Evolutionary conservation across 2,797 vertebrate species (phyloP), one percentile per base, ranked within the genome.

Genomic region (Schizothorax lantsangensis): DNA sequence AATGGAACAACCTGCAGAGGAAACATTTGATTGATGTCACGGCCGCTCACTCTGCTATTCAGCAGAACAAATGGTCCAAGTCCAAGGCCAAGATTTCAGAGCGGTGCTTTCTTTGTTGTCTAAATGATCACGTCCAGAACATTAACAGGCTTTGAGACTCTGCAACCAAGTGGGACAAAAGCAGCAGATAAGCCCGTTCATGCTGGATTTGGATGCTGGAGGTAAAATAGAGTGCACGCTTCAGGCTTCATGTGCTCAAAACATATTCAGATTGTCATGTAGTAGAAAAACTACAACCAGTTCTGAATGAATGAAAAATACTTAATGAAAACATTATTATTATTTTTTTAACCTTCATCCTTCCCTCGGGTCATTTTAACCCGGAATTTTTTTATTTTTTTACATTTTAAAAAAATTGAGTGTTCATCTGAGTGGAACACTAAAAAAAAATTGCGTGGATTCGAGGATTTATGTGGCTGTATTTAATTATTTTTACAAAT

Each of bases 141-240:
- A 21, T 43, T n/a, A 84, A 84, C 21, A 81, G 52, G 83, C 69
- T 81, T 85, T 81, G 30, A 81, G 59, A n/a, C 19, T 79, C n/a
- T 68, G 57, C 77, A 75, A 59, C 40, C 30, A 80, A 81, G 54
- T 71, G 43, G 77, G 54, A 75, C 43, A 80, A 84, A 84, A 66
- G 81, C 33, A 59, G 23, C 6, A 66, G 43, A 84, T 84, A 81
- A 88, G 62, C 78, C 38, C 26, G n/a, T 59, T 77, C 36, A 49
- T 77, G 33, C 78, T 81, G 62, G 71, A 52, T 85, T 30, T 30
- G 30, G 30, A 30, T 30, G 30, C 30, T 30, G 30, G 30, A 30
- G 26, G 47, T 75, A 33, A 62, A 73, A 84, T 49, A 45, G 19
- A 11, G 12, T 33, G 12, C 49, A 66, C 0, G 3, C 64, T 62